Conservation (phyloP, 2,888 invertebrate species). For the Drosophila atripex region DNA sequence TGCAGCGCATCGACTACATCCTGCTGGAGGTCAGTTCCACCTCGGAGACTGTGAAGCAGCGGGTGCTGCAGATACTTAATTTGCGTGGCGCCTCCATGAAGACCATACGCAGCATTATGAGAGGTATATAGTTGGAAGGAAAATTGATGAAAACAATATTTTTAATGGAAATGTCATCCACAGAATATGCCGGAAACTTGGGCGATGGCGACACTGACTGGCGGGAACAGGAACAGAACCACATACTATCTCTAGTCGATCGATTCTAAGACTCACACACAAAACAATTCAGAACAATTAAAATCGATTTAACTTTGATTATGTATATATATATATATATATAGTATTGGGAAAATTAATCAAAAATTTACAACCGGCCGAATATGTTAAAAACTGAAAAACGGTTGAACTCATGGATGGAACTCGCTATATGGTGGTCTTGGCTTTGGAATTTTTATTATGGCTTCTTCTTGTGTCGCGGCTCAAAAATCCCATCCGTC, state of each 20-base stretch:
- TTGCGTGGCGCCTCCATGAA: constrained; percentile 95
- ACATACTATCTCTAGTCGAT: constrained; percentile 95
- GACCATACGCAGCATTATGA: constrained; percentile 96
- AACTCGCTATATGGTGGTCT: not conserved
- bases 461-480: constrained; percentile 2
- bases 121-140: constrained; percentile 86
- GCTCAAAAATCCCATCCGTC: not conserved
- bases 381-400: not conserved
- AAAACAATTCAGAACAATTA: constrained; percentile 38
- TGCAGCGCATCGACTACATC: constrained; percentile 97
- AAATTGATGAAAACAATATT: accelerated
- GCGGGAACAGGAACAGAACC: constrained; percentile 94
- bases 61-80: constrained; percentile 94
- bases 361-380: constrained; percentile 1
- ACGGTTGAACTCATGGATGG: not conserved
- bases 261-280: constrained; percentile 88
- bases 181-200: constrained; percentile 97
- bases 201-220: constrained; percentile 92
- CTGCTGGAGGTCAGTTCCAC: constrained; percentile 90
- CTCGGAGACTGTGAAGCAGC: constrained; percentile 89
- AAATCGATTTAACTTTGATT: not conserved
- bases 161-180: constrained; percentile 38
- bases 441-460: constrained; percentile 10
- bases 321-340: constrained; percentile 1
- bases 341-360: not conserved